Evolutionary conservation across 35 echinoderm and acorn worm species (phyloP), one percentile per base, ranked within the genome.

Genomic region (Ophiothrix spiculata): DNA sequence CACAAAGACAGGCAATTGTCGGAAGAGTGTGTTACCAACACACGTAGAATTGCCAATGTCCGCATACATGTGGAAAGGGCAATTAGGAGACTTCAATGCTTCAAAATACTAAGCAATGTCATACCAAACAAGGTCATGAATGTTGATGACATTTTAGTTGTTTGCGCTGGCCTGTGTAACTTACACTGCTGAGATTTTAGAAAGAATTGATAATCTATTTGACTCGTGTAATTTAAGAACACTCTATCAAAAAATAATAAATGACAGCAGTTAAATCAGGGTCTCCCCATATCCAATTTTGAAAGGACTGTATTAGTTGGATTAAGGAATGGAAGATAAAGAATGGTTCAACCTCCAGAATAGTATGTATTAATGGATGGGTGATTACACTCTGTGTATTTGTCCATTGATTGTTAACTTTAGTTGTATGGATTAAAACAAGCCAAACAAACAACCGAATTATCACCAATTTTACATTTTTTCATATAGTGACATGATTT

Each of bases 61-160:
- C 17, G 88, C 35, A 90, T 90, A 21, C 88, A 90, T 78, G 88
- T 90, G 13, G 88, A 90, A 46, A 74, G 88, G 35, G 88, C 88
- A 16, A 90, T 90, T 56, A 40, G 88, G 39, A 39, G 84, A 76
- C 60, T 69, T 4, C 78, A 87, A 78, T 78, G 75, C 36, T 87
- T 79, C 38, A 77, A 87, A 33, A 78, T 87, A 32, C 56, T 87
- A 34, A 87, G 45, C 56, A 69, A 69, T 69, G 23, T 69, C 17
- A 69, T 69, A 6, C 60, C 60, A 12, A 28, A 28, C 17, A 69
- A 28, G 17, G 60, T 69, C 60, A 69, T 25, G 25, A 69, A 69
- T 25, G 60, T 69, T 15, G 60, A 69, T 28, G 29, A 69, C 17
- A 69, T 69, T 69, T 28, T 12, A 4, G 4, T 15, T 25, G 60